Base-by-base conservation (phyloP, 2,113 vertebrate genomes). In the Lycaon pictus region DNA sequence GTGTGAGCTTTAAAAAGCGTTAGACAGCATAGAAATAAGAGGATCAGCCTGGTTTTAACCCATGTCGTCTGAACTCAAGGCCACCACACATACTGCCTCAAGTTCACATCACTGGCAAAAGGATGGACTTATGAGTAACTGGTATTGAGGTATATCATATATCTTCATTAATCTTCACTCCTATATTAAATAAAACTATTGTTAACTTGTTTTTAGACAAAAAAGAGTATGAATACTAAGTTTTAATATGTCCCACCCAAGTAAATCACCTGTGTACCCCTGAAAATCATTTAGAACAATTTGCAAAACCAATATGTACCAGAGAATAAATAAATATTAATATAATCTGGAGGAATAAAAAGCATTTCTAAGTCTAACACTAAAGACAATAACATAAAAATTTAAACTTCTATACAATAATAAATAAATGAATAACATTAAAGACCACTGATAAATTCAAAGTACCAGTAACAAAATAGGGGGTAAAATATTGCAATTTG, bases 61-160 rank as follows among this genome's bases (percentile, higher is more conserved):
- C 13, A 20, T 6, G 8, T 27, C 65, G 6, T 95, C 48, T 51
- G 29, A 63, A 65, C 16, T 58, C 58, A 67, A 23, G 69, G n/a
- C n/a, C 67, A 88, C 43, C 19, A 22, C 29, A 71, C 23, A 51
- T 35, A 25, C 15, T 25, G 11, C 8, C 72, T 91, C 53, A 63
- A 94, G 55, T 71, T 97, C n/a, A 84, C 32, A 37, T 72, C 91
- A 55, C 19, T 91, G 67, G 27, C 56, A 74, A 90, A 90, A 86
- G 10, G 48, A 80, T 65, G n/a, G 5, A 23, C 29, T 77, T 80
- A 53, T 7, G 27, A 56, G 22, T 71, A 84, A 83, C 29, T 86
- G 62, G n/a, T 29, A 10, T 77, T 62, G 74, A 43, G 43, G 43
- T 43, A 43, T 43, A 43, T 43, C 43, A 43, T 43, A 43, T 43